A percentile compares a stretch with the other conserved stretches of the same genome.
These are phyloP conservation scores for Percopsis transmontana DNA, from an alignment of 2,113 vertebrate species.

Conservation along the genomic window DNA sequence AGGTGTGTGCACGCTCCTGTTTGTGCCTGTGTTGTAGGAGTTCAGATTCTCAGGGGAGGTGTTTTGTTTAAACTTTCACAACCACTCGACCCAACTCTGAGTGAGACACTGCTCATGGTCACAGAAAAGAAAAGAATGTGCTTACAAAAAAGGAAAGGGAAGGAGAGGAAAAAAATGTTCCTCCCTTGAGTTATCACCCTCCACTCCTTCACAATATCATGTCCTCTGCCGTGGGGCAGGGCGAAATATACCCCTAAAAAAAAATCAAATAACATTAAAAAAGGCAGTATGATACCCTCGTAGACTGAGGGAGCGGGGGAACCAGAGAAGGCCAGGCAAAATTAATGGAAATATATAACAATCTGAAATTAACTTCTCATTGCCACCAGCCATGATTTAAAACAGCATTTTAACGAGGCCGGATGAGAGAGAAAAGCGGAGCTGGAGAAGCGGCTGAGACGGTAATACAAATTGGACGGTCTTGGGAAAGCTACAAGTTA, in stretches of 20 bases:
- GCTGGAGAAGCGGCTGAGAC: conserved; percentile 48
- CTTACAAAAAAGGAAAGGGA: conserved; percentile 10
- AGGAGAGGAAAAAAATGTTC: conserved; percentile 34
- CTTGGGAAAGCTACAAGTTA: conserved; percentile 58
- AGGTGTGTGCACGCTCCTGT: conserved; percentile 37
- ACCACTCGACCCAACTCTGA: conserved; percentile 49
- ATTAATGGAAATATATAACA: conserved; percentile 88
- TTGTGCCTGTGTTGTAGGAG: conserved; percentile 25
- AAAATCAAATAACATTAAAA: neutral
- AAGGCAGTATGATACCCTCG: conserved; percentile 1
- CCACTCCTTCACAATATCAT: conserved; percentile 51
- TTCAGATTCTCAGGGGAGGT: conserved; percentile 42
- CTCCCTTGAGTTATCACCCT: conserved; percentile 58
- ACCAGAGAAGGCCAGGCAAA: conserved; percentile 76
- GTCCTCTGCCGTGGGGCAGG: conserved; percentile 49
- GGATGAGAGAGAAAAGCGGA: conserved; percentile 56
- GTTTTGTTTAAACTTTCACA: conserved; percentile 68
- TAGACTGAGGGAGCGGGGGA: conserved; percentile 38
- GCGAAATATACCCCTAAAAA: conserved; percentile 29
- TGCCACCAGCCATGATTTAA: conserved; percentile 84
- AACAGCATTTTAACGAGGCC: conserved; percentile 72
- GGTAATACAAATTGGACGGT: conserved; percentile 55
- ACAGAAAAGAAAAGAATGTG: neutral
- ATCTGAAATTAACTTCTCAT: conserved; percentile 93
- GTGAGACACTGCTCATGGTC: conserved; percentile 32